Evolutionary conservation across 30 jellyfish, hydroid and myxozoan genomes (phyloP).

Genomic region (Chironex yamaguchii): DNA sequence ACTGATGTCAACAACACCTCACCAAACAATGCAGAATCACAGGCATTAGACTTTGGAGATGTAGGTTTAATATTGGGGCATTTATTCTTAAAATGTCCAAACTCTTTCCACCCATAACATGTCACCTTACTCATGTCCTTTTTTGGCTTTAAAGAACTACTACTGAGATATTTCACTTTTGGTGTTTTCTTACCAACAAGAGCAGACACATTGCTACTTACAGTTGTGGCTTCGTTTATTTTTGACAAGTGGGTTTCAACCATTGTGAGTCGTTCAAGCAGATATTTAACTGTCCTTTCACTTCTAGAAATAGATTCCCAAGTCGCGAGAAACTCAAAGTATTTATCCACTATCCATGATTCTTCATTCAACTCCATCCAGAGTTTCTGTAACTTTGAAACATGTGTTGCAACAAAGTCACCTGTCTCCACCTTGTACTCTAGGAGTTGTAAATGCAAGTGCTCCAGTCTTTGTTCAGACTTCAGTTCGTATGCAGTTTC

Average conservation of each 20-base stretch:
- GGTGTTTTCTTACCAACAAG: slow-evolving; percentile 40
- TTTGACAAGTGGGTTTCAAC: slow-evolving; percentile 41
- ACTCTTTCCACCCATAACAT: slow-evolving; percentile 41
- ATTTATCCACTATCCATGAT: slow-evolving; percentile 60
- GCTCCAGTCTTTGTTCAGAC: slow-evolving; percentile 61
- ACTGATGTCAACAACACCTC: slow-evolving; percentile 43
- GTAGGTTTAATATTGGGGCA: slow-evolving; percentile 47
- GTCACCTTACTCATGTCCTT: slow-evolving; percentile 13
- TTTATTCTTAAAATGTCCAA: slow-evolving; percentile 16
- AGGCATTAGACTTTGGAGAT: slow-evolving; percentile 5
- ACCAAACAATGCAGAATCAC: slow-evolving; percentile 38
- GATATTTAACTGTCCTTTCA: slow-evolving; percentile 39
- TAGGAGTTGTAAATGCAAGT: slow-evolving; percentile 47
- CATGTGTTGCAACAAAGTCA: slow-evolving; percentile 42
- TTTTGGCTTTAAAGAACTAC: slow-evolving; percentile 31
- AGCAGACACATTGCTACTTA: slow-evolving; percentile 25
- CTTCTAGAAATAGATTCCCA: not conserved
- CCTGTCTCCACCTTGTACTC: slow-evolving; percentile 62
- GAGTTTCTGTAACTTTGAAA: slow-evolving; percentile 59
- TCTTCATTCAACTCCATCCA: slow-evolving; percentile 58
- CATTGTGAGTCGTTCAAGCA: slow-evolving; percentile 47
- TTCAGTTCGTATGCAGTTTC: slow-evolving; percentile 57
- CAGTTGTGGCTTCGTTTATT: slow-evolving; percentile 25
- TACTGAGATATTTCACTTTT: slow-evolving; percentile 7
- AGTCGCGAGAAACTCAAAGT: slow-evolving; percentile 35